phyloP scores from a whole-genome alignment of 2,797 vertebrate species.

The Xenopus petersii region DNA sequence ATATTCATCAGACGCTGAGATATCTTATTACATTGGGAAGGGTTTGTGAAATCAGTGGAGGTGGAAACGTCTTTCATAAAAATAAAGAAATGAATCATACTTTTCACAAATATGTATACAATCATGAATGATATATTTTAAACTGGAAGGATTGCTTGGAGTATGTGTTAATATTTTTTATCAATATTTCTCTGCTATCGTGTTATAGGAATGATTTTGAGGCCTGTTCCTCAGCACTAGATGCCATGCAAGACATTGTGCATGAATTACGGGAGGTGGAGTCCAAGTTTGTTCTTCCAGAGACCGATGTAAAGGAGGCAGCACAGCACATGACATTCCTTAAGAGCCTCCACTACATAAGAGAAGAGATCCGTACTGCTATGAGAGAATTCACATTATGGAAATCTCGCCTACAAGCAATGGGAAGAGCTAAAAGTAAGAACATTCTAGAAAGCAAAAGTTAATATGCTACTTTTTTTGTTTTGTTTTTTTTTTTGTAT shows the following conservation, averaged over 20 bases:
- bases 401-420: conserved; percentile 75
- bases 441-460: neutral
- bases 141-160: too few relatives aligned
- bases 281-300: conserved; percentile 73
- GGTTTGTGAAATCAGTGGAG: too few relatives aligned
- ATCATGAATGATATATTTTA: too few relatives aligned
- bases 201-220: conserved; percentile 78
- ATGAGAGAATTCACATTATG: conserved; percentile 79
- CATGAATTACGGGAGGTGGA: conserved; percentile 73
- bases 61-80: too few relatives aligned
- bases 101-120: too few relatives aligned
- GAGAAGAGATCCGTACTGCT: conserved; percentile 70
- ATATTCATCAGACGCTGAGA: too few relatives aligned
- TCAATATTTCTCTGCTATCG: neutral
- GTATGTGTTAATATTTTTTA: too few relatives aligned
- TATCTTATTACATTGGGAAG: too few relatives aligned
- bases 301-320: conserved; percentile 50
- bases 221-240: conserved; percentile 72
- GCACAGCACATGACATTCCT: conserved; percentile 66
- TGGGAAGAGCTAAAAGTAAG: conserved; percentile 61
- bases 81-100: too few relatives aligned
- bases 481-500: too few relatives aligned
- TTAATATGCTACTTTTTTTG: too few relatives aligned
- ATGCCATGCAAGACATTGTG: conserved; percentile 71
- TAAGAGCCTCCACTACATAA: conserved; percentile 75